Evolutionary conservation across 1,140 invertebrate species (phyloP).

Genomic region (Aphis gossypii): DNA sequence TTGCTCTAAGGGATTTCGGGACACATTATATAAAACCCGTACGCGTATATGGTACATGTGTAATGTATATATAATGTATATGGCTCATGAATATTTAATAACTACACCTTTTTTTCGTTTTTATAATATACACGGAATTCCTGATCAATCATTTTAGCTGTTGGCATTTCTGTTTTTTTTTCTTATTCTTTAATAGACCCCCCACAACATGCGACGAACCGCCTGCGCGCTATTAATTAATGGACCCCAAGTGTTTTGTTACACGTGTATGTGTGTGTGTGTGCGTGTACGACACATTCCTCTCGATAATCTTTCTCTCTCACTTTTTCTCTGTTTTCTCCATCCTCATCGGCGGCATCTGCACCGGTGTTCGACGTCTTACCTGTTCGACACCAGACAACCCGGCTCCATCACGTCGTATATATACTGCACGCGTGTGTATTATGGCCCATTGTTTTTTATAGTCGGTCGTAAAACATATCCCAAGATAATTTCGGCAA

Average conservation of each 20-base stretch:
- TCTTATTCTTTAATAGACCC: slow-evolving; percentile 46
- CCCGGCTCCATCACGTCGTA: slow-evolving; percentile 1
- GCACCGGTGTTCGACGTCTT: not conserved
- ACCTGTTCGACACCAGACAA: slow-evolving; percentile 47
- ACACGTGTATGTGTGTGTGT: not conserved
- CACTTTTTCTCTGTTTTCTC: not conserved
- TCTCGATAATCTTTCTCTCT: not conserved
- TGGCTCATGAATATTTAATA: slow-evolving; percentile 56
- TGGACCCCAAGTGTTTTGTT: slow-evolving; percentile 43
- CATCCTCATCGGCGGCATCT: not conserved
- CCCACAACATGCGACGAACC: slow-evolving; percentile 50
- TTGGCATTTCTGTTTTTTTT: slow-evolving; percentile 55
- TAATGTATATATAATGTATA: not conserved
- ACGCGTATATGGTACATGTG: not conserved
- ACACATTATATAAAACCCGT: not conserved
- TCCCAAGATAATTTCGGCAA: slow-evolving; percentile 44
- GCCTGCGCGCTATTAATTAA: slow-evolving; percentile 57
- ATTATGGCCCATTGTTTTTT: slow-evolving; percentile 51
- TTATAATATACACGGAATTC: slow-evolving; percentile 43
- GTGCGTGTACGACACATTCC: slow-evolving; percentile 48
- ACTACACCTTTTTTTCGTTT: slow-evolving; percentile 38
- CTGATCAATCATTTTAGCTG: slow-evolving; percentile 58
- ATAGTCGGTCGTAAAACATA: slow-evolving; percentile 40
- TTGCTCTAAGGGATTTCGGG: slow-evolving; percentile 43
- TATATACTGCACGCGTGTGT: not conserved